Conservation (phyloP, 2,113 vertebrate species). For the Turnix velox region DNA sequence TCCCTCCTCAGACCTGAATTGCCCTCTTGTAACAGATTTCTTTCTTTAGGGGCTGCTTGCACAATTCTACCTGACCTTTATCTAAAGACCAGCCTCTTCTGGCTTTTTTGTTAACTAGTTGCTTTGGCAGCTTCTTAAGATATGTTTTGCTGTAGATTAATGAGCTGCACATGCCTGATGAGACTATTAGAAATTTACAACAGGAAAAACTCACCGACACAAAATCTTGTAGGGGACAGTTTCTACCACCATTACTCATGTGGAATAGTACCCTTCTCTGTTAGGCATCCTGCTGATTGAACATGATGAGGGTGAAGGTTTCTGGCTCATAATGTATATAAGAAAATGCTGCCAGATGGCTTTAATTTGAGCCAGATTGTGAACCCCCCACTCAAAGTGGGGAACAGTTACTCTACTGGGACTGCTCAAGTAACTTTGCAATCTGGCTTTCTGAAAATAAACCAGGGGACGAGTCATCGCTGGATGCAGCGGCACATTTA, state of each 20-base stretch:
- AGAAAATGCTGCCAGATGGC: conserved; percentile 54
- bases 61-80: conserved; percentile 58
- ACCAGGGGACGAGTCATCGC: background rate
- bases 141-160: conserved; percentile 46
- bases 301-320: conserved; percentile 65
- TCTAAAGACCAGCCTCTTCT: conserved; percentile 30
- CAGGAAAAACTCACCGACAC: background rate
- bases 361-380: conserved; percentile 61
- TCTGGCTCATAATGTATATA: conserved; percentile 23
- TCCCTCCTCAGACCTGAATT: background rate
- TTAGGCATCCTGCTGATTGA: conserved; percentile 61
- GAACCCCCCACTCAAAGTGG: conserved; percentile 31
- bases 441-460: conserved; percentile 40
- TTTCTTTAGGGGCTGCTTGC: conserved; percentile 55
- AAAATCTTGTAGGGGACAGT: conserved; percentile 18
- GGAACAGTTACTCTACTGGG: conserved; percentile 30
- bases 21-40: background rate
- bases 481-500: background rate
- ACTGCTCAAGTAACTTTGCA: conserved; percentile 56
- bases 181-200: conserved; percentile 27
- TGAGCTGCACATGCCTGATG: conserved; percentile 50
- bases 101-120: conserved; percentile 34
- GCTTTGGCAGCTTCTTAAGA: conserved; percentile 40
- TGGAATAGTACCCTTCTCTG: conserved; percentile 42
- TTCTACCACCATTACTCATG: conserved; percentile 31